These are phyloP conservation scores for Epinephelus moara DNA, from an alignment of 2,113 vertebrate genomes.

Conservation along the genomic window DNA sequence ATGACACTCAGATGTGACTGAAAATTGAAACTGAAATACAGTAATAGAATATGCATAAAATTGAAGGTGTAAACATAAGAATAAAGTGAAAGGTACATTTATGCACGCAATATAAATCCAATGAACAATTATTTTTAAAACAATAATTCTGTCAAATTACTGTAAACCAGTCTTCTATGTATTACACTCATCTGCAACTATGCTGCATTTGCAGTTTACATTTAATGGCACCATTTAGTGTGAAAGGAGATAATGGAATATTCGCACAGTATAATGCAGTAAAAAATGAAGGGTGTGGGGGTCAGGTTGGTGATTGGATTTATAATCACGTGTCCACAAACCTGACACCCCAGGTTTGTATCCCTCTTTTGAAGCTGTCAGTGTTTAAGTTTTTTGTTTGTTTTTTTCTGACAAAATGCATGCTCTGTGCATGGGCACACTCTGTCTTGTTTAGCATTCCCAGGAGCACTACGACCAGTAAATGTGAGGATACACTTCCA, in stretches of 20 bases:
- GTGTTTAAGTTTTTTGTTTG: background rate
- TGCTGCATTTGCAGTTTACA: slow-evolving; percentile 23
- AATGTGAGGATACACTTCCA: slow-evolving; percentile 32
- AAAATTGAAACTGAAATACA: slow-evolving; percentile 1
- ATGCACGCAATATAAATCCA: background rate
- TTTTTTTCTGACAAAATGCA: slow-evolving; percentile 26
- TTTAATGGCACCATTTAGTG: slow-evolving; percentile 15
- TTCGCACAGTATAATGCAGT: background rate
- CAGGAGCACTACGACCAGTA: background rate
- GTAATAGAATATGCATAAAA: background rate
- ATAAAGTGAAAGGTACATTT: background rate
- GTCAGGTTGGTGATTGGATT: background rate
- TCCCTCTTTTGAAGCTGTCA: slow-evolving; percentile 1
- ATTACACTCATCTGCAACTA: background rate
- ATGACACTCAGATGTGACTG: background rate
- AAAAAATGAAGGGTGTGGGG: background rate
- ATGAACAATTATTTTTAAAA: background rate
- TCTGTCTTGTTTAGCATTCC: slow-evolving; percentile 22
- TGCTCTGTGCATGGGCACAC: background rate
- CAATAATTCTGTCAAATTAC: background rate
- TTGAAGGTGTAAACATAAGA: background rate
- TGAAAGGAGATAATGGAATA: slow-evolving; percentile 7
- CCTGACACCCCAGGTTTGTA: slow-evolving; percentile 22
- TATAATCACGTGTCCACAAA: slow-evolving; percentile 9
- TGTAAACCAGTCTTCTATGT: background rate